These are phyloP conservation scores for Archivesica marissinica DNA, from an alignment of 1,140 invertebrate species.

Conservation along the genomic window DNA sequence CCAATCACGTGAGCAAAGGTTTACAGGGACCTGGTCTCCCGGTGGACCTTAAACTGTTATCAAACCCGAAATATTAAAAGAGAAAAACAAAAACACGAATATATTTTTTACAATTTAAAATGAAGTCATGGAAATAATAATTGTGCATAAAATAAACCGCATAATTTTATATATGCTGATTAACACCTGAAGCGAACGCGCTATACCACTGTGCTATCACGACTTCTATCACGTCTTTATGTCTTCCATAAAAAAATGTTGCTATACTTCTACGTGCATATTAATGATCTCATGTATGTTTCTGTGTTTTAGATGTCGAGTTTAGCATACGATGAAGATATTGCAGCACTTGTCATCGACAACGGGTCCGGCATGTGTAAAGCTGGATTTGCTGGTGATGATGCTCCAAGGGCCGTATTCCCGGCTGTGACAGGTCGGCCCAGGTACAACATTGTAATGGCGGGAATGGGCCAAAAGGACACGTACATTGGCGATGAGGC, in stretches of 20 bases:
- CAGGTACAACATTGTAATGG: slow-evolving; percentile 86
- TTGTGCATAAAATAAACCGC: neutral
- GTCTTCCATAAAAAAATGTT: neutral
- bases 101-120: too few species aligned
- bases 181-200: neutral
- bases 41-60: too few species aligned
- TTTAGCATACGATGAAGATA: slow-evolving; percentile 90
- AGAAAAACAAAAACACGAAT: too few species aligned
- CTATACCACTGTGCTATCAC: neutral
- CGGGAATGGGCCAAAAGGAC: slow-evolving; percentile 63
- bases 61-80: too few species aligned
- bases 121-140: too few species aligned
- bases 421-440: slow-evolving; percentile 94
- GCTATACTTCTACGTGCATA: neutral
- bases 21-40: too few species aligned
- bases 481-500: slow-evolving; percentile 84
- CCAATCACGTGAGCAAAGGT: too few species aligned
- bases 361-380: slow-evolving; percentile 97
- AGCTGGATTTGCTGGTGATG: slow-evolving; percentile 95
- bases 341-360: slow-evolving; percentile 94
- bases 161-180: neutral
- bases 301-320: neutral
- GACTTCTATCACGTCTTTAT: too few species aligned
- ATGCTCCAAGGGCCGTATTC: slow-evolving; percentile 94
- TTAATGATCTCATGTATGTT: neutral